Evolutionary conservation across 2,797 vertebrate species (phyloP).

Genomic region (Chanos chanos): DNA sequence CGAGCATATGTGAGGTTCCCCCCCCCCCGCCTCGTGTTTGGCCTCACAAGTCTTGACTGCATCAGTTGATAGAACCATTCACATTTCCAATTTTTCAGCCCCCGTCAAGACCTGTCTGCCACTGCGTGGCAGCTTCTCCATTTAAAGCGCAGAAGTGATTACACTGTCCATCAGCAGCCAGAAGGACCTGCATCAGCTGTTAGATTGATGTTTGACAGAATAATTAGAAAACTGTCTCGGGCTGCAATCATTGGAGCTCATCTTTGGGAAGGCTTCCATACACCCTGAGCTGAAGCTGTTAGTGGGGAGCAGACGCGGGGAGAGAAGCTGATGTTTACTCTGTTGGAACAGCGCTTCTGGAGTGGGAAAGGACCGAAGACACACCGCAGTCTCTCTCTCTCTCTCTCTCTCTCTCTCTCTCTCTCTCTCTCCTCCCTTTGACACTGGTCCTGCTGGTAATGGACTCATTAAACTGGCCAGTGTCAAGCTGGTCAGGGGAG

Average conservation of each 20-base stretch:
- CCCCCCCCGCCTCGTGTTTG: not conserved
- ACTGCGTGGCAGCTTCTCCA: constrained; percentile 39
- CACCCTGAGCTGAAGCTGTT: constrained; percentile 51
- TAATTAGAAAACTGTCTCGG: constrained; percentile 99
- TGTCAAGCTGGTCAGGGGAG: constrained; percentile 17
- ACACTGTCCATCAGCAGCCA: constrained; percentile 88
- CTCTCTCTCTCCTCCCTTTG: too few relatives aligned
- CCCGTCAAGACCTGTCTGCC: constrained; percentile 31
- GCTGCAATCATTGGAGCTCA: constrained; percentile 86
- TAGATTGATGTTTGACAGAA: constrained; percentile 98
- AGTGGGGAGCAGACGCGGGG: constrained; percentile 39
- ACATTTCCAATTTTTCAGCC: constrained; percentile 28
- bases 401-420: not conserved
- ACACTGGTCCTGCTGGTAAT: too few relatives aligned
- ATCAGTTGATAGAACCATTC: constrained; percentile 29
- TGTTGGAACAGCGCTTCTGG: constrained; percentile 68
- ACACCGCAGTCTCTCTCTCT: not conserved
- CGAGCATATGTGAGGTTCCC: too few relatives aligned
- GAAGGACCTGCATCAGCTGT: constrained; percentile 80
- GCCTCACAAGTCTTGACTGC: constrained; percentile 1
- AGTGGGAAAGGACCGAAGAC: constrained; percentile 53
- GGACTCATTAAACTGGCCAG: not conserved
- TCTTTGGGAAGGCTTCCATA: constrained; percentile 75
- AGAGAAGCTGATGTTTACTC: constrained; percentile 75
- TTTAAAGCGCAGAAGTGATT: constrained; percentile 84